These are phyloP conservation scores for Ibycter americanus DNA, from an alignment of 2,797 vertebrate genomes.

Conservation along the genomic window DNA sequence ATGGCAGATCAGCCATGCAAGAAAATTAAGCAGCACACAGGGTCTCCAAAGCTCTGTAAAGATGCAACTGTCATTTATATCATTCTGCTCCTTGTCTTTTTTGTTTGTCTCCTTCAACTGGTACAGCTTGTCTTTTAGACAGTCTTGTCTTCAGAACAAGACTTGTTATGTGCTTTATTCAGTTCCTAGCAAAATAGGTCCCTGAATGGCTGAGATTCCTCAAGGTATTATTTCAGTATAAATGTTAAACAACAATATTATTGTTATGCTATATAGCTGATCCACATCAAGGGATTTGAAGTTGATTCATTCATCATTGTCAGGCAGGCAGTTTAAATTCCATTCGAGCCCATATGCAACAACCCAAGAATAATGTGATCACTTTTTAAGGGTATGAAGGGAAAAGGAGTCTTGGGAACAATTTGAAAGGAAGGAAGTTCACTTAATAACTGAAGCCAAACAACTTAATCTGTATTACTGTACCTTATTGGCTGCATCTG, in stretches of 20 bases:
- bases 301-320: constrained; percentile 64
- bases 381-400: constrained; percentile 30
- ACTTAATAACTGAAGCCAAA: not conserved
- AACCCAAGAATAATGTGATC: constrained; percentile 27
- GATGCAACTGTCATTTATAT: not conserved
- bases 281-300: constrained; percentile 56
- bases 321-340: constrained; percentile 56
- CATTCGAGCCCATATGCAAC: not conserved
- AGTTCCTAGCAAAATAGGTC: not conserved
- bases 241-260: constrained; percentile 68
- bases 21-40: not conserved
- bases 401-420: constrained; percentile 26
- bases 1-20: not conserved
- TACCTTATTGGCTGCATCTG: not conserved
- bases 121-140: not conserved
- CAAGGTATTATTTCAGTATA: constrained; percentile 21
- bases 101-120: not conserved
- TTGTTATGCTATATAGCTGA: constrained; percentile 55
- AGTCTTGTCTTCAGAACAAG: not conserved
- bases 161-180: not conserved
- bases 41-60: not conserved
- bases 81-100: not conserved
- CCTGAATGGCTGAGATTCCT: constrained; percentile 14
- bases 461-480: not conserved
- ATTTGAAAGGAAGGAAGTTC: not conserved